A percentile compares a stretch with the other conserved stretches of the same genome.
Conservation (phyloP, 2,888 invertebrate genomes). For the Caenorhabditis plicata region DNA sequence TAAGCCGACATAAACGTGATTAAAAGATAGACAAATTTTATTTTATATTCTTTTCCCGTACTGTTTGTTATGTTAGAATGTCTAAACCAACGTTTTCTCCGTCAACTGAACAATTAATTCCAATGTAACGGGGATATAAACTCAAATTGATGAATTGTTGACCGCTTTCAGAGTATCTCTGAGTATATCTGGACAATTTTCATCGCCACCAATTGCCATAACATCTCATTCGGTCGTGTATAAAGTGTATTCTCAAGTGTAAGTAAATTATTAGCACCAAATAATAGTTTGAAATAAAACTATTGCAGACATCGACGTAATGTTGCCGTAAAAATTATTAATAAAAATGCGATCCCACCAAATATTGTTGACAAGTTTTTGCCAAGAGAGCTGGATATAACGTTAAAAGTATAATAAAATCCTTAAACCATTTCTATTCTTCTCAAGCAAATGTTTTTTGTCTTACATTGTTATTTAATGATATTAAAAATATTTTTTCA, state of each 20-base stretch:
- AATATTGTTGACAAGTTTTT: slow-evolving; percentile 51
- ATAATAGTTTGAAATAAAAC: not conserved
- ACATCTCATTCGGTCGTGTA: slow-evolving; percentile 48
- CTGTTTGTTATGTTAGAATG: too few species aligned
- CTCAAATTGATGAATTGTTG: not conserved
- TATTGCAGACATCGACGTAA: slow-evolving; percentile 21
- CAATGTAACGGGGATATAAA: slow-evolving; percentile 10
- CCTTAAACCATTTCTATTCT: not conserved
- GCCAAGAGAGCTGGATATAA: slow-evolving; percentile 51
- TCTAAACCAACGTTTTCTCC: slow-evolving; percentile 7
- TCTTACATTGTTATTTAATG: too few species aligned
- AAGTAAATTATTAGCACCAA: not conserved
- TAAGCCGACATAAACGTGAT: too few species aligned
- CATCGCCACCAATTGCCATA: slow-evolving; percentile 29
- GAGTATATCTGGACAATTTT: slow-evolving; percentile 22
- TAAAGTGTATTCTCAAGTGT: slow-evolving; percentile 33
- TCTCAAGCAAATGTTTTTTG: too few species aligned
- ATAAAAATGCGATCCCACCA: slow-evolving; percentile 44
- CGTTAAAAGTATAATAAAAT: slow-evolving; percentile 19
- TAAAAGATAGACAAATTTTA: too few species aligned
- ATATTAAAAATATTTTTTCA: too few species aligned
- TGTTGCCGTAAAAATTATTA: slow-evolving; percentile 55
- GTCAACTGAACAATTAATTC: slow-evolving; percentile 18
- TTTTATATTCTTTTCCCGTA: too few species aligned
- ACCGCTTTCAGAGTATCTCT: slow-evolving; percentile 10